These are phyloP conservation scores for Bombus ignitus DNA, from an alignment of 1,140 invertebrate species.

Conservation along the genomic window DNA sequence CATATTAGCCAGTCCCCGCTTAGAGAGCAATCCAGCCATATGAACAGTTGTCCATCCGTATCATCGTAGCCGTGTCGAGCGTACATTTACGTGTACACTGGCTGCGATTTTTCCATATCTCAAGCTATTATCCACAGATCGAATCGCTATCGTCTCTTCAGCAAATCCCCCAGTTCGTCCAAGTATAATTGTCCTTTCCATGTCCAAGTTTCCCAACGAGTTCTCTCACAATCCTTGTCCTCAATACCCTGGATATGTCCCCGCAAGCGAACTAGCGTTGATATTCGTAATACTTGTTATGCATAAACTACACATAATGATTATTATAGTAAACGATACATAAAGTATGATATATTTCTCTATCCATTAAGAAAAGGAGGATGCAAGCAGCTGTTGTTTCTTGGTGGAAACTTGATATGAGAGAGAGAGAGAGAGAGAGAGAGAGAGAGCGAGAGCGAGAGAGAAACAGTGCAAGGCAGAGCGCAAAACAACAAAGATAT, in stretches of 20 bases:
- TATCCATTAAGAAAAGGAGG: slow-evolving; percentile 80
- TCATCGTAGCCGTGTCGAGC: neutral
- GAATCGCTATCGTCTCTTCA: neutral
- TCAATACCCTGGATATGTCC: slow-evolving; percentile 15
- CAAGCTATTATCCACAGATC: slow-evolving; percentile 1
- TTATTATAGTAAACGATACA: slow-evolving; percentile 83
- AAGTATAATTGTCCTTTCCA: neutral
- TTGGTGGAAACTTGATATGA: slow-evolving; percentile 43
- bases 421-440: neutral
- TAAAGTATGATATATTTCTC: slow-evolving; percentile 84
- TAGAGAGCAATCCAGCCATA: neutral
- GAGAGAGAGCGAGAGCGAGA: neutral
- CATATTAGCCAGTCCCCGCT: neutral
- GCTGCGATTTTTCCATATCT: neutral
- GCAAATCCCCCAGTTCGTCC: neutral
- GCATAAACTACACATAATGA: slow-evolving; percentile 83
- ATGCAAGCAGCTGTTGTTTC: slow-evolving; percentile 73
- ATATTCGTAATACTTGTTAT: slow-evolving; percentile 83
- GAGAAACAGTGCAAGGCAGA: slow-evolving; percentile 29
- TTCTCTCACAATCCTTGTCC: slow-evolving; percentile 30
- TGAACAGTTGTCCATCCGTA: neutral
- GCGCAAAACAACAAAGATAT: slow-evolving; percentile 1
- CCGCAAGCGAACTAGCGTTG: slow-evolving; percentile 81
- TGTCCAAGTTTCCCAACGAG: neutral
- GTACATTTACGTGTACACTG: neutral